Percentiles rank a stretch among this genome's conserved stretches.
These are phyloP conservation scores for Protaetia brevitarsis DNA, from an alignment of 1,140 invertebrate genomes.

Conservation along the genomic window DNA sequence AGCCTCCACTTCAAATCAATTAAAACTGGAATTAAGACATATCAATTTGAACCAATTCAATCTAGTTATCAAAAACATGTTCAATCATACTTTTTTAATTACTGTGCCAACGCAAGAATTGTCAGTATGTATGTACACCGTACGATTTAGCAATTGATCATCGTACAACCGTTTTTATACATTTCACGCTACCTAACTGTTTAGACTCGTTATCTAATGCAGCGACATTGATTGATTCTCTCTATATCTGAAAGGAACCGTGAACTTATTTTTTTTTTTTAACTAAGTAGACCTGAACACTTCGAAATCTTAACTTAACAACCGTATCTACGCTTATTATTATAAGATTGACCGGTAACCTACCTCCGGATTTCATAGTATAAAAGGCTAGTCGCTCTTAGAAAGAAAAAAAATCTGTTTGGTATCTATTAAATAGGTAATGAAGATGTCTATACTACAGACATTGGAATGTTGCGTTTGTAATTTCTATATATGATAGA, in stretches of 20 bases:
- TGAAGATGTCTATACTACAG: neutral
- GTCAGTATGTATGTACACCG: too few relatives aligned
- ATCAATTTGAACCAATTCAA: too few relatives aligned
- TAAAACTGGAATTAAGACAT: too few relatives aligned
- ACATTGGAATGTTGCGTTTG: too few relatives aligned
- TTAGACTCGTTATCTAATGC: neutral
- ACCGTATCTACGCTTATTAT: neutral
- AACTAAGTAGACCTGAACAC: neutral
- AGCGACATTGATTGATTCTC: slow-evolving; percentile 8
- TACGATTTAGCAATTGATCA: too few relatives aligned
- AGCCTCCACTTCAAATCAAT: too few relatives aligned
- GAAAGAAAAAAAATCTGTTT: neutral
- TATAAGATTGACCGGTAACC: neutral
- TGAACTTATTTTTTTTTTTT: neutral
- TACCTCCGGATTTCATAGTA: neutral
- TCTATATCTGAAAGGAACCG: neutral
- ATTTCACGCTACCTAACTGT: too few relatives aligned
- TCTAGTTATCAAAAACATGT: too few relatives aligned
- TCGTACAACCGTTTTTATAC: too few relatives aligned
- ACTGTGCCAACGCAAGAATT: too few relatives aligned
- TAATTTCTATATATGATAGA: too few relatives aligned
- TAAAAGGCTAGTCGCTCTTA: neutral
- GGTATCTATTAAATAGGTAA: slow-evolving; percentile 1
- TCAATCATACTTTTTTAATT: too few relatives aligned
- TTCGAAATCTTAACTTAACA: neutral